Conservation (phyloP, 1,140 invertebrate species). For the Anastatus disparis region DNA sequence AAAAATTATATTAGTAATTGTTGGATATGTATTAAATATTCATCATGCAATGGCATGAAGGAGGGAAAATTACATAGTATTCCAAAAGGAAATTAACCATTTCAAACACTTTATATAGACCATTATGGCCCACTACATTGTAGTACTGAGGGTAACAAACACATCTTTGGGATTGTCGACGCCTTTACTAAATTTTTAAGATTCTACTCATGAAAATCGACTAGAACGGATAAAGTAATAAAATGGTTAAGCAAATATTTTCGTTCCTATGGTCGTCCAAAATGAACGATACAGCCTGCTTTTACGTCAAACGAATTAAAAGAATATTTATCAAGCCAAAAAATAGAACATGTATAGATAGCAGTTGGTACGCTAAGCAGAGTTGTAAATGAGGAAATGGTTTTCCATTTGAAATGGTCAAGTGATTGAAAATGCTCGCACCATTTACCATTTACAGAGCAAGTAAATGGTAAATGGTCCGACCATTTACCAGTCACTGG, state of each 20-base stretch:
- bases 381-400: no score
- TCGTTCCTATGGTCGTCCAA: not conserved
- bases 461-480: no score
- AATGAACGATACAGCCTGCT: not conserved
- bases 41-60: not conserved
- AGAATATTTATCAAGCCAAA: not conserved
- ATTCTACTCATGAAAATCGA: not conserved
- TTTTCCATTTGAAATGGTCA: no score
- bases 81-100: constrained; percentile 46
- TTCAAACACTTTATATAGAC: constrained; percentile 48
- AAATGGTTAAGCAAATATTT: not conserved
- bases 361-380: not conserved
- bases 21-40: constrained; percentile 39
- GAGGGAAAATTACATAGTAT: constrained; percentile 49
- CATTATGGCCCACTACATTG: constrained; percentile 47
- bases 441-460: no score
- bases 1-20: constrained; percentile 2
- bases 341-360: not conserved
- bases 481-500: no score
- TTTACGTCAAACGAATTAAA: not conserved
- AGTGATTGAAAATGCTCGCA: no score
- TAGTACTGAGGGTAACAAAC: not conserved
- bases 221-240: not conserved
- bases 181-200: not conserved
- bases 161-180: not conserved